Conservation (phyloP, 2,113 vertebrate species). For the Xiphophorus maculatus region DNA sequence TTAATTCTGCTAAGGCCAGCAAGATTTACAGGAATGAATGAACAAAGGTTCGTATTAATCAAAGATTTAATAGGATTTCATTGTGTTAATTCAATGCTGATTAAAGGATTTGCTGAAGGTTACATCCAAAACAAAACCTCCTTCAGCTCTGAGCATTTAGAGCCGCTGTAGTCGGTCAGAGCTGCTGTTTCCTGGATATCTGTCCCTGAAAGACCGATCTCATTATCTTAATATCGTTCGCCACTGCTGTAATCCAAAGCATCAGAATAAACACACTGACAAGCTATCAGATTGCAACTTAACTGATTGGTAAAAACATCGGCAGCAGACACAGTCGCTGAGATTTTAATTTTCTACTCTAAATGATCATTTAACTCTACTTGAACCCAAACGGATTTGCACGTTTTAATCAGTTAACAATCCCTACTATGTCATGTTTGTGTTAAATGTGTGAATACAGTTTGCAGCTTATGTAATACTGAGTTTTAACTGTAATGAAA, state of each 20-base stretch:
- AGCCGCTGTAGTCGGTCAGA: slow-evolving; percentile 30
- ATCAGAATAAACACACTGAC: slow-evolving; percentile 5
- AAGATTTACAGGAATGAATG: slow-evolving; percentile 44
- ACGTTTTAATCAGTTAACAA: background rate
- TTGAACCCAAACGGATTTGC: background rate
- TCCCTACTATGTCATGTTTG: background rate
- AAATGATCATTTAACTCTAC: background rate
- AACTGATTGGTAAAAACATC: slow-evolving; percentile 5
- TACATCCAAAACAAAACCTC: slow-evolving; percentile 4
- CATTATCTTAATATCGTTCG: slow-evolving; percentile 63
- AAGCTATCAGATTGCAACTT: background rate
- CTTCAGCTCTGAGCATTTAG: slow-evolving; percentile 1
- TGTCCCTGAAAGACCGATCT: slow-evolving; percentile 56
- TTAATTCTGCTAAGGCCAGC: slow-evolving; percentile 11
- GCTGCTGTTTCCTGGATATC: slow-evolving; percentile 51
- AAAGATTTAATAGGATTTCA: slow-evolving; percentile 40
- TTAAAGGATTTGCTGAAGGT: slow-evolving; percentile 51
- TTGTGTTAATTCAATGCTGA: slow-evolving; percentile 33
- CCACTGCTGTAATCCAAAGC: slow-evolving; percentile 55
- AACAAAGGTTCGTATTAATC: slow-evolving; percentile 65
- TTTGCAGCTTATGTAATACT: background rate
- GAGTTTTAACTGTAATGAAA: slow-evolving; percentile 1
- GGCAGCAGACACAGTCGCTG: slow-evolving; percentile 14
- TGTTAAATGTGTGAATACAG: background rate
- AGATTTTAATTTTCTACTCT: slow-evolving; percentile 31